These are phyloP conservation scores for Galleria mellonella DNA, from an alignment of 1,140 invertebrate species.

Conservation along the genomic window DNA sequence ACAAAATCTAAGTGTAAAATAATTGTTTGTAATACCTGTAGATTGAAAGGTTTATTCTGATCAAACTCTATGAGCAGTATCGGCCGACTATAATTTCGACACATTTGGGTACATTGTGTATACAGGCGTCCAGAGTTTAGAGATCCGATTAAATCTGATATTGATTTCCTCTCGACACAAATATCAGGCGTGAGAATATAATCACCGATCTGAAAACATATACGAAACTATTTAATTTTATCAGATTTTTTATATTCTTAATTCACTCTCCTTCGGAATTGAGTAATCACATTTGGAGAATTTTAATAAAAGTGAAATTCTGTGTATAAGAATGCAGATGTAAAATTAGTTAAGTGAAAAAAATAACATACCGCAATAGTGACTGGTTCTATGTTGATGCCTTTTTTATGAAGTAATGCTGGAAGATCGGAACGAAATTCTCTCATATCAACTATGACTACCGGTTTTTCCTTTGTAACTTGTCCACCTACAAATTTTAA, in stretches of 20 bases:
- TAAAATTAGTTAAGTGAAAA: background rate
- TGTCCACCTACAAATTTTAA: conserved; percentile 46
- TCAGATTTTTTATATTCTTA: no score
- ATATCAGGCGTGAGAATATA: conserved; percentile 98
- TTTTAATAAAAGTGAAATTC: no score
- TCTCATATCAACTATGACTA: conserved; percentile 97
- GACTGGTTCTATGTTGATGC: conserved; percentile 94
- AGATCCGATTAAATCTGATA: conserved; percentile 97
- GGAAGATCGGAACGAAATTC: conserved; percentile 98
- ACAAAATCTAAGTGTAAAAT: no score
- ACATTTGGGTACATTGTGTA: conserved; percentile 95
- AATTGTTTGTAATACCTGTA: no score
- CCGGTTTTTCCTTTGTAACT: conserved; percentile 63
- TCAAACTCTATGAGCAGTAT: conserved; percentile 98
- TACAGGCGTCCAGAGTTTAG: conserved; percentile 96
- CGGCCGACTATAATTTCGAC: conserved; percentile 88
- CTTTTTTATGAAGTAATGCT: conserved; percentile 92
- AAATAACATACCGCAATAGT: conserved; percentile 82
- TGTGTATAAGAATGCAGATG: background rate
- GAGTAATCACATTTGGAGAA: no score
- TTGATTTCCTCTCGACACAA: conserved; percentile 97
- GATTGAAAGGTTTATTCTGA: conserved; percentile 91
- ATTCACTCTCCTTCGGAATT: no score
- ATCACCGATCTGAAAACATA: conserved; percentile 86
- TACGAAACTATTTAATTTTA: no score